Evolutionary conservation across 2,113 vertebrate genomes (phyloP), one percentile per base, ranked within the genome.

Genomic region (Myxocyprinus asiaticus): DNA sequence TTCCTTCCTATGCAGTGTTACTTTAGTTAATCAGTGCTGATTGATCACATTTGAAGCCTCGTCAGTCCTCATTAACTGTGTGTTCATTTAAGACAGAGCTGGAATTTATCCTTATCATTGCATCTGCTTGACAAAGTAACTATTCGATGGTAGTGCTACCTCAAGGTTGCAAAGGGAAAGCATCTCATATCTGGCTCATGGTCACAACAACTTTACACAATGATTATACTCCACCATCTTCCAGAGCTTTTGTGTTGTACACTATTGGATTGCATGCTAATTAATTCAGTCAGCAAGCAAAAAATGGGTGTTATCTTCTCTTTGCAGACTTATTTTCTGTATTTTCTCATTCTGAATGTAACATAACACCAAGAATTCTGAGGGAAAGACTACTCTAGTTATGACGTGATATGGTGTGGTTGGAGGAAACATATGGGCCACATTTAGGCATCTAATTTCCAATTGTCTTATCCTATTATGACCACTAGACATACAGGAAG

Each of bases 321-420:
- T 84, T 88, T 69, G 78, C 88, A 92, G 89, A 81, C 86, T 33
- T 33, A n/a, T n/a, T n/a, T n/a, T n/a, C n/a, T n/a, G n/a, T 76
- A 58, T 81, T 48, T 79, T 55, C 22, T 45, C 66, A 17, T 75
- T 67, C 61, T 14, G 43, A 63, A 78, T 62, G 62, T 43, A 72
- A 51, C 22, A 43, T 7, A 78, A 78, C 67, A 65, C 17, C n/a
- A 53, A 22, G 9, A 42, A 45, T 59, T 45, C 55, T 15, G 4
- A 59, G 2, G 42, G 42, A 59, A 59, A 45, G 53, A 59, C 6
- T 70, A 8, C 48, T 43, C 4, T 6, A 59, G 43, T 62, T 68
- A 51, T 50, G 47, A 33, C 22, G 6, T 69, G 72, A 55, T 22
- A 47, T 51, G 10, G 22, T n/a, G 10, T 50, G n/a, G 14, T 67